Conservation (phyloP, 1,140 invertebrate genomes). For the Maniola jurtina region DNA sequence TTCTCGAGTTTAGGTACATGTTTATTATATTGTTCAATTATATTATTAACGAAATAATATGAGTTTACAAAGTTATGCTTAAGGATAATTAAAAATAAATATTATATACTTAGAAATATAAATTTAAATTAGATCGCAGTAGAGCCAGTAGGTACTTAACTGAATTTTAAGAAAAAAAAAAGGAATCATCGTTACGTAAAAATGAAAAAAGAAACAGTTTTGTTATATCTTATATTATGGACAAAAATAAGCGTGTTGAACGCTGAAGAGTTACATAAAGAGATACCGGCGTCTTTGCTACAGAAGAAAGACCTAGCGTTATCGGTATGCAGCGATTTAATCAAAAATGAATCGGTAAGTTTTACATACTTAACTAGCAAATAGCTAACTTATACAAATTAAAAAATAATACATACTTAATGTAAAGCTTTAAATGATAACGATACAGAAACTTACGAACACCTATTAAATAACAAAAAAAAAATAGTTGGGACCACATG, state of each 20-base stretch:
- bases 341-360: constrained; percentile 35
- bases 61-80: neutral
- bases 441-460: too few relatives aligned
- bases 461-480: too few relatives aligned
- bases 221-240: constrained; percentile 17
- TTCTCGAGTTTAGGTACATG: constrained; percentile 7
- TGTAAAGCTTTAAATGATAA: too few relatives aligned
- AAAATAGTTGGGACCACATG: too few relatives aligned
- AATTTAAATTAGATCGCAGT: neutral
- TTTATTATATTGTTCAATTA: too few relatives aligned
- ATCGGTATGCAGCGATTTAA: constrained; percentile 35
- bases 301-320: constrained; percentile 36
- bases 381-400: neutral
- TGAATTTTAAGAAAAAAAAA: neutral
- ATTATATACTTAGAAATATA: neutral
- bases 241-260: constrained; percentile 3
- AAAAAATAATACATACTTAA: too few relatives aligned
- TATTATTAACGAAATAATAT: neutral
- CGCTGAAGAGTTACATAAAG: constrained; percentile 24
- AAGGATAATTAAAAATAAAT: neutral
- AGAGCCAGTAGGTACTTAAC: too few relatives aligned
- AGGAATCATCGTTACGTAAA: neutral
- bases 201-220: constrained; percentile 8
- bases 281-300: constrained; percentile 29
- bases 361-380: too few relatives aligned